phyloP scores from a whole-genome alignment of 2,797 vertebrate species.

The Tolypeutes matacus region DNA sequence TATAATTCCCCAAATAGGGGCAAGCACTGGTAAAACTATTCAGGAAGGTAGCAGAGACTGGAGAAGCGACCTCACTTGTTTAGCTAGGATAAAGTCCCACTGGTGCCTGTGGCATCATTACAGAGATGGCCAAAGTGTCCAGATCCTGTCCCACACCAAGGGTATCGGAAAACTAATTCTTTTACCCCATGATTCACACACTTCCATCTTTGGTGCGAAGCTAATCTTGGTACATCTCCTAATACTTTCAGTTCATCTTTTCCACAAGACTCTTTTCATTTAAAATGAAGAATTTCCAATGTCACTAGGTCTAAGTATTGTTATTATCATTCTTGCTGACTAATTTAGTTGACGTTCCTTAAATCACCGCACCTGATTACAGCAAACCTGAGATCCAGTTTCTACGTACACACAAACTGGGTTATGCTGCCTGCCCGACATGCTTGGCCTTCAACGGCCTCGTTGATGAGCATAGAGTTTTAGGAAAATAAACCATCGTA shows the following conservation, averaged over 20 bases:
- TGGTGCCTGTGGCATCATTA: background rate
- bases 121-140: background rate
- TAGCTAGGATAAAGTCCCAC: background rate
- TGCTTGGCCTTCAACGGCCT: background rate
- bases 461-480: background rate
- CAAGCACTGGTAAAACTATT: background rate
- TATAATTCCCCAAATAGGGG: background rate
- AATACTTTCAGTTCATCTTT: background rate
- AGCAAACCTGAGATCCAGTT: background rate
- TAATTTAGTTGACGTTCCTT: background rate
- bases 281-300: background rate
- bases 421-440: rapidly evolving
- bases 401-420: background rate
- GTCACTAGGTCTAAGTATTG: background rate
- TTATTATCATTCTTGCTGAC: background rate
- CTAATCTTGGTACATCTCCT: background rate
- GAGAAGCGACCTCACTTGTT: background rate
- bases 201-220: background rate
- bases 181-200: background rate
- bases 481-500: background rate
- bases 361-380: background rate
- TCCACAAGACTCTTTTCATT: background rate
- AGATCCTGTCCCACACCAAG: no score
- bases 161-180: background rate
- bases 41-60: background rate